Percentiles rank a stretch among this genome's conserved stretches.
phyloP scores from a whole-genome alignment of 2,113 vertebrate genomes.

The Pagrus major region DNA sequence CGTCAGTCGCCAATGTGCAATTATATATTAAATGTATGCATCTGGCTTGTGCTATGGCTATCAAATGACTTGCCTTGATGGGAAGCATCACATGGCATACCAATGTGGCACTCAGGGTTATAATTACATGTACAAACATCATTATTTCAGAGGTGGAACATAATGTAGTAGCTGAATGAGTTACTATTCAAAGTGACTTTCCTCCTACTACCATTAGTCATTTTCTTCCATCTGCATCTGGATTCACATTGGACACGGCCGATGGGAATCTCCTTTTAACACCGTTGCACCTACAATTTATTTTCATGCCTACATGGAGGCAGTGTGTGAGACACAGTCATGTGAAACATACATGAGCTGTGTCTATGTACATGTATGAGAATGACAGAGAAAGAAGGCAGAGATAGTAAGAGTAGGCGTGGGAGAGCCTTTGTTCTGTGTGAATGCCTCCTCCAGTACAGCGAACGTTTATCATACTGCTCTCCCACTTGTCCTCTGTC shows the following conservation, averaged over 20 bases:
- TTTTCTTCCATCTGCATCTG: neutral
- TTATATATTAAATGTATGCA: too few relatives aligned
- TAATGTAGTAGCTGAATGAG: neutral
- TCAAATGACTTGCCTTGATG: too few relatives aligned
- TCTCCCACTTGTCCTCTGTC: constrained; percentile 45
- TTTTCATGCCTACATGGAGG: neutral
- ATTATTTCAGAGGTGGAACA: neutral
- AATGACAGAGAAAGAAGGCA: neutral
- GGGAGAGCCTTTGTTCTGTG: constrained; percentile 33
- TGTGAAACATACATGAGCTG: neutral
- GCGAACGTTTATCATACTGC: constrained; percentile 28
- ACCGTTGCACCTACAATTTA: neutral
- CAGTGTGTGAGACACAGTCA: neutral
- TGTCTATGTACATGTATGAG: neutral
- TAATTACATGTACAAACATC: neutral
- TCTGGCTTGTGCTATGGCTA: too few relatives aligned
- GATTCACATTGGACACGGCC: neutral
- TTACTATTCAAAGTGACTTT: neutral
- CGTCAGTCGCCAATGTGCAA: too few relatives aligned
- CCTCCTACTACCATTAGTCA: neutral
- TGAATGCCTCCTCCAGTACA: constrained; percentile 32
- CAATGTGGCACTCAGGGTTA: too few relatives aligned
- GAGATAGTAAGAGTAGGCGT: neutral
- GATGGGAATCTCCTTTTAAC: neutral
- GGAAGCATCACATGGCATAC: neutral